Base-by-base conservation (phyloP, 2,888 invertebrate species). In the Sialis lutaria region DNA sequence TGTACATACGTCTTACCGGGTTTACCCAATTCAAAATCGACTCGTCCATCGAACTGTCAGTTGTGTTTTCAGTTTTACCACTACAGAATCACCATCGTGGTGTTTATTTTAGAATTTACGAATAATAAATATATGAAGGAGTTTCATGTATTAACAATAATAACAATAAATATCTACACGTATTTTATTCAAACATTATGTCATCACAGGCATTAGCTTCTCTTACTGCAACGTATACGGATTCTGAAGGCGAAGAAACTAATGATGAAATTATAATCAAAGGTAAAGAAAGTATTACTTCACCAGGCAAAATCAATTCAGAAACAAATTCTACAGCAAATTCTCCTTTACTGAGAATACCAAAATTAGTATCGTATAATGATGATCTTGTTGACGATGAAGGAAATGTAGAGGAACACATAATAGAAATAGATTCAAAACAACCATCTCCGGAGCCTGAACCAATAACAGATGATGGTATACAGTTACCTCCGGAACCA, bases 211-310 rank as follows among this genome's bases (percentile, higher is more conserved):
- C 88, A 37, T 70, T 90, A 61, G 86, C 86, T 48, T 85, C 87
- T 45, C 70, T 91, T 54, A 90, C 89, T 45, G 90, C 87, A 32
- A 86, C 85, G 40, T 91, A 91, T 63, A 90, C 90, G 1, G 90
- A 91, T 64, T 90, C 90, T 1, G 91, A 91, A 67, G 87, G 84
- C 45, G 90, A 90, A 64, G 88, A 87, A 55, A 83, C 81, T 51
- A 73, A 73, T 62, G 74, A 76, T 59, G 76, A 78, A 53, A 73
- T 63, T 35, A 53, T 58, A 22, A 50, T 39, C 52, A 56, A 50
- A 61, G 63, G 54, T 54, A 52, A 55, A 32, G 60, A 58, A 10
- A 53, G 58, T 4, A 59, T 57, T 6, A 57, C 53, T 13, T 56
- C 58, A 3, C 59, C 61, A 6, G 58, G 53, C 42, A 60, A 55